Evolutionary conservation across 2,113 vertebrate species (phyloP).

Genomic region (Crotalus helleri): DNA sequence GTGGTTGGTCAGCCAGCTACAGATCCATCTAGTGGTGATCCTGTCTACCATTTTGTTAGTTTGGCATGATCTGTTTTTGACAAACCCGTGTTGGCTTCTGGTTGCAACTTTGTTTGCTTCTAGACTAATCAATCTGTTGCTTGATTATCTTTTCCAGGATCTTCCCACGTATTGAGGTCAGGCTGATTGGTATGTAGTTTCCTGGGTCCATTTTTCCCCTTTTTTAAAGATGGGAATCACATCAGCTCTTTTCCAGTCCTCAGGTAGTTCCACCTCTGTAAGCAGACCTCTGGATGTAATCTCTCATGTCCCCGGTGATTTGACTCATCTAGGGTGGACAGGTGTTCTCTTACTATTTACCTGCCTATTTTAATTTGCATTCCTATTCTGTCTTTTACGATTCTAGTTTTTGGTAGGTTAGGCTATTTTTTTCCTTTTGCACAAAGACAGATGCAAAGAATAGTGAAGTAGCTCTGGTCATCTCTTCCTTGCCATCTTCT

Average conservation of each 20-base stretch:
- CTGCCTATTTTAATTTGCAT: neutral
- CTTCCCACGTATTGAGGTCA: neutral
- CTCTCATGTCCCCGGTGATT: neutral
- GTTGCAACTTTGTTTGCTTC: neutral
- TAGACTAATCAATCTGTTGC: neutral
- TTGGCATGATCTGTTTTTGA: neutral
- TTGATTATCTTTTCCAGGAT: neutral
- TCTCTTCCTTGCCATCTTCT: neutral
- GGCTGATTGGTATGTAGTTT: neutral
- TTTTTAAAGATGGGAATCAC: neutral
- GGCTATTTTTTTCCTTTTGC: neutral
- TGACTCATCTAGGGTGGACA: neutral
- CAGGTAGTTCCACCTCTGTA: neutral
- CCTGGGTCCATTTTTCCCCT: neutral
- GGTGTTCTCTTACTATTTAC: neutral
- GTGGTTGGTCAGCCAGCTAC: neutral
- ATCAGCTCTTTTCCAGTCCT: neutral
- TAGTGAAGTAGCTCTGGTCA: neutral
- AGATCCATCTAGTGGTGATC: neutral
- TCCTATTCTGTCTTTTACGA: neutral
- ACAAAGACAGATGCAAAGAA: neutral
- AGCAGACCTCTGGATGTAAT: neutral
- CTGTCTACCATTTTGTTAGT: neutral
- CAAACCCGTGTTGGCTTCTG: neutral
- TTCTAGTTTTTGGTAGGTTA: neutral